phyloP scores from a whole-genome alignment of 1,140 invertebrate genomes.

The Zophobas atratus region DNA sequence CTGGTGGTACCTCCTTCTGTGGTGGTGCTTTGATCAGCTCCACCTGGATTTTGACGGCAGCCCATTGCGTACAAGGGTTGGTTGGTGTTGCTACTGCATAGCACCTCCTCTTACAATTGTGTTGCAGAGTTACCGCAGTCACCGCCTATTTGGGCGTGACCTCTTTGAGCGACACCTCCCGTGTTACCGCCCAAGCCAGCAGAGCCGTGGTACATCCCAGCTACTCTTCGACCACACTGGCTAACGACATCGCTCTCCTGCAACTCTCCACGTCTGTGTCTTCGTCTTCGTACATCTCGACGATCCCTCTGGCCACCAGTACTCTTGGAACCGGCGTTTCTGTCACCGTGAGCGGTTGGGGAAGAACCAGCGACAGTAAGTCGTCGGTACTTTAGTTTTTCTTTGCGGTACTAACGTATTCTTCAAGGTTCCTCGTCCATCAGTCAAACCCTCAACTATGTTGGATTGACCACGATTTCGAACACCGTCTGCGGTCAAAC shows the following conservation, averaged over 20 bases:
- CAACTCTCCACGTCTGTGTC: conserved; percentile 8
- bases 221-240: conserved; percentile 3
- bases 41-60: too few relatives aligned
- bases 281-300: not conserved
- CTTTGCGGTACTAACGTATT: not conserved
- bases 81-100: too few relatives aligned
- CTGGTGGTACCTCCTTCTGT: too few relatives aligned
- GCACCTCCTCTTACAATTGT: too few relatives aligned
- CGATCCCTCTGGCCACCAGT: conserved; percentile 5
- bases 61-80: too few relatives aligned
- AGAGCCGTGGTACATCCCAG: not conserved
- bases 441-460: conserved; percentile 21
- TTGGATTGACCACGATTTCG: conserved; percentile 17
- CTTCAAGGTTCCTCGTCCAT: conserved; percentile 11
- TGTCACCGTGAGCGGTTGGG: conserved; percentile 21
- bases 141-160: too few relatives aligned
- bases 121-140: too few relatives aligned
- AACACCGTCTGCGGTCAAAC: conserved; percentile 9
- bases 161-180: too few relatives aligned
- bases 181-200: not conserved
- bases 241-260: conserved; percentile 14
- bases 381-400: not conserved
- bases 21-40: too few relatives aligned
- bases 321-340: conserved; percentile 17
- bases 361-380: conserved; percentile 36